These are phyloP conservation scores for Percopsis omiscomaycus DNA, from an alignment of 2,797 vertebrate genomes.

Conservation along the genomic window DNA sequence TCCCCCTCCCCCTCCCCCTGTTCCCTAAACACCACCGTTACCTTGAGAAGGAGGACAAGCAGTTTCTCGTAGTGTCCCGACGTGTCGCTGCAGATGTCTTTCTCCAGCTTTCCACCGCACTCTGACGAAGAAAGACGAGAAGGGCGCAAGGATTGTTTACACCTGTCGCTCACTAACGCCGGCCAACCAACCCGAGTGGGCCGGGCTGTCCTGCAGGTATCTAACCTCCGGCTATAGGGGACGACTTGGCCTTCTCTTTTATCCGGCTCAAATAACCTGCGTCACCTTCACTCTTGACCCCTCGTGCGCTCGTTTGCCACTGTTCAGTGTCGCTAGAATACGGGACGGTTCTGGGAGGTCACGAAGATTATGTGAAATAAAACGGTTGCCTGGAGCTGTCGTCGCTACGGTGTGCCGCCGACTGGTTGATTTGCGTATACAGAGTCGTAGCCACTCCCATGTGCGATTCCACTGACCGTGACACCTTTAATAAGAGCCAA, in stretches of 20 bases:
- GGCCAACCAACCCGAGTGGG: constrained; percentile 33
- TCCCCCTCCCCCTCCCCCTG: constrained; percentile 24
- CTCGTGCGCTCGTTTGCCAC: not conserved
- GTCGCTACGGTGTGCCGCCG: too few relatives aligned
- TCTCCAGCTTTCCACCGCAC: constrained; percentile 86
- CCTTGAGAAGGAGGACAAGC: constrained; percentile 93
- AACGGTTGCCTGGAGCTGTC: too few relatives aligned
- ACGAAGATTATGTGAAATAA: too few relatives aligned
- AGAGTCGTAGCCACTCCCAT: too few relatives aligned
- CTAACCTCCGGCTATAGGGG: constrained; percentile 12
- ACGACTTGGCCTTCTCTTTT: constrained; percentile 37
- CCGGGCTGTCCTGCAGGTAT: constrained; percentile 29
- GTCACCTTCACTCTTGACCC: not conserved
- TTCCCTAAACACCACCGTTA: constrained; percentile 51
- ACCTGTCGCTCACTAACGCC: constrained; percentile 36
- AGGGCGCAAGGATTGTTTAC: constrained; percentile 43
- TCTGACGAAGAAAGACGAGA: constrained; percentile 80
- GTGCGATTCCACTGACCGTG: too few relatives aligned
- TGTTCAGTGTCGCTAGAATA: too few relatives aligned
- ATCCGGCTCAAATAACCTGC: constrained; percentile 46
- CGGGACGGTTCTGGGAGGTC: too few relatives aligned
- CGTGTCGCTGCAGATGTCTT: constrained; percentile 88
- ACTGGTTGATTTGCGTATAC: too few relatives aligned
- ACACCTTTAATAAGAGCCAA: too few relatives aligned
- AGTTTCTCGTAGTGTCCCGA: constrained; percentile 88